Conservation (phyloP, 2,888 invertebrate genomes). For the Xestia ashworthii region DNA sequence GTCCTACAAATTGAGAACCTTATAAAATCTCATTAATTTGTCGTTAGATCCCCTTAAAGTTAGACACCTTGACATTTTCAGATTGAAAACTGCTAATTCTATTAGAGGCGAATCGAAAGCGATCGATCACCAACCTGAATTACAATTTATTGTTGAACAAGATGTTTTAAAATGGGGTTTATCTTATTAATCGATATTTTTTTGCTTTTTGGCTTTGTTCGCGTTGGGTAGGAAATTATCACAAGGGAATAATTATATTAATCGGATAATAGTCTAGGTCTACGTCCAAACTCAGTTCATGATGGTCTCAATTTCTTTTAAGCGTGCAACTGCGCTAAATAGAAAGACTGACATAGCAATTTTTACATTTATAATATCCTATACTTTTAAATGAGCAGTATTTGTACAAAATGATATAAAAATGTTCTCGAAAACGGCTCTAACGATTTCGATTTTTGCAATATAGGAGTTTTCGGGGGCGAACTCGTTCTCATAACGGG, state of each 20-base stretch:
- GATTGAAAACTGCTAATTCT: constrained; percentile 16
- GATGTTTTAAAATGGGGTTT: neutral
- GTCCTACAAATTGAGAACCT: neutral
- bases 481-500: too few species aligned
- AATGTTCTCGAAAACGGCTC: too few species aligned
- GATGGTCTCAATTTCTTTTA: too few species aligned
- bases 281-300: too few species aligned
- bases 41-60: constrained; percentile 3
- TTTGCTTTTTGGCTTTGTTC: neutral
- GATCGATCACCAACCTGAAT: neutral
- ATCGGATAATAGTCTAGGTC: too few species aligned
- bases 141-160: neutral
- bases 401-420: too few species aligned
- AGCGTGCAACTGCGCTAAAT: too few species aligned
- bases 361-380: too few species aligned
- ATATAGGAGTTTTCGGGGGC: too few species aligned
- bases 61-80: constrained; percentile 17
- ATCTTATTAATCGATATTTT: neutral
- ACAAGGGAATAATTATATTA: neutral
- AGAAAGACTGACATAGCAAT: too few species aligned
- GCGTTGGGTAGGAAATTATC: neutral
- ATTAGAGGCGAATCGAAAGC: constrained; percentile 19
- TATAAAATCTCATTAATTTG: constrained; percentile 30
- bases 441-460: too few species aligned
- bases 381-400: too few species aligned